phyloP scores from a whole-genome alignment of 1,140 invertebrate species.

The Drosophila burlai region DNA sequence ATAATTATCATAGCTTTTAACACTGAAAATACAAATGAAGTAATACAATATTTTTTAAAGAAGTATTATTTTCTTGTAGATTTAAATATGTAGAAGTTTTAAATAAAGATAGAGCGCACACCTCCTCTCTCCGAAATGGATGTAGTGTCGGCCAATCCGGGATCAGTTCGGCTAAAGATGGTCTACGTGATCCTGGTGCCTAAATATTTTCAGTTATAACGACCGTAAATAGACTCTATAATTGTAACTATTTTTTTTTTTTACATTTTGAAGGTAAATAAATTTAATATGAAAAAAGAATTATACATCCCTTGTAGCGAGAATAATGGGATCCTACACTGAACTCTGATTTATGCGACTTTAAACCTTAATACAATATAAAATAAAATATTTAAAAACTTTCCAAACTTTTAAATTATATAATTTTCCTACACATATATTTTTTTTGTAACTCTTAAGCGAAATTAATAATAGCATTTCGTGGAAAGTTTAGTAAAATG shows the following conservation, averaged over 20 bases:
- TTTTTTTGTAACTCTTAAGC: background rate
- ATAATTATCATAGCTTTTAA: constrained; percentile 4
- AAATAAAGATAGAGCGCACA: constrained; percentile 62
- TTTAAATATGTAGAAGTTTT: constrained; percentile 11
- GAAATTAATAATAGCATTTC: background rate
- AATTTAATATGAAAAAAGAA: background rate
- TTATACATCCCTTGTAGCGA: background rate
- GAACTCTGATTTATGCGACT: no score
- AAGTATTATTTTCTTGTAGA: constrained; percentile 9
- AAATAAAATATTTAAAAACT: background rate
- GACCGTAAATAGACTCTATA: constrained; percentile 6
- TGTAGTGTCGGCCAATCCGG: constrained; percentile 98
- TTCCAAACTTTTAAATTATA: background rate
- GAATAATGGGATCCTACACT: background rate
- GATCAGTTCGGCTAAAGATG: constrained; percentile 96
- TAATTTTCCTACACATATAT: background rate
- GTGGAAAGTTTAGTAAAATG: background rate
- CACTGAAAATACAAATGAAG: constrained; percentile 28
- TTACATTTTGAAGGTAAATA: background rate
- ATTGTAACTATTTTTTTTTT: background rate
- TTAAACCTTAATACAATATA: background rate
- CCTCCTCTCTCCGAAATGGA: constrained; percentile 88
- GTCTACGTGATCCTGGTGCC: constrained; percentile 90
- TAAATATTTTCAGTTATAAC: constrained; percentile 76
- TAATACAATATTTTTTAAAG: constrained; percentile 9